These are phyloP conservation scores for Rhyzopertha dominica DNA, from an alignment of 1,140 invertebrate species.

Conservation along the genomic window DNA sequence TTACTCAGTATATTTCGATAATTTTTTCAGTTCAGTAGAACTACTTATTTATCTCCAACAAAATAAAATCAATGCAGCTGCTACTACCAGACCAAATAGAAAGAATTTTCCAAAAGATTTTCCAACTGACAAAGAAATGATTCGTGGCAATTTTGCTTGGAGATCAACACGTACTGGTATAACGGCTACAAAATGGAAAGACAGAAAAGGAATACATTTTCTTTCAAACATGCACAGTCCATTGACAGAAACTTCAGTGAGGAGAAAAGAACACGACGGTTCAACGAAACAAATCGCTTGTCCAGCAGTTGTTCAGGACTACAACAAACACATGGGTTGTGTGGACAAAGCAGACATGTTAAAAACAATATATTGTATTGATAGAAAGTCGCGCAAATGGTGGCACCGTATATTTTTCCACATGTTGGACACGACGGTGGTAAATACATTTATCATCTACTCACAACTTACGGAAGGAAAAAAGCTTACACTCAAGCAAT, in stretches of 20 bases:
- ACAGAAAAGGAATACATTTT: constrained; percentile 41
- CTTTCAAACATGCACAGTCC: constrained; percentile 42
- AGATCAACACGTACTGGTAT: constrained; percentile 33
- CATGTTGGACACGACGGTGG: constrained; percentile 31
- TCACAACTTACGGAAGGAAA: too few species aligned
- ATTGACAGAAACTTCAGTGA: constrained; percentile 28
- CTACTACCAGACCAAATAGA: constrained; percentile 39
- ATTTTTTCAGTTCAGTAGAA: constrained; percentile 19
- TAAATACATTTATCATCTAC: constrained; percentile 32
- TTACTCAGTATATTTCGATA: constrained; percentile 19
- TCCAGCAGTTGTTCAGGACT: constrained; percentile 29
- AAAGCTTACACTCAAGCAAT: too few species aligned
- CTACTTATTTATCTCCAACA: constrained; percentile 6
- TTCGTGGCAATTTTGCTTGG: constrained; percentile 37
- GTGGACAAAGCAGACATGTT: constrained; percentile 38
- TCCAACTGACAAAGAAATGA: constrained; percentile 36
- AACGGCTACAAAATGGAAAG: constrained; percentile 41
- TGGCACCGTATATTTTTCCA: constrained; percentile 25
- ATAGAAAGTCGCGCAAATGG: constrained; percentile 41
- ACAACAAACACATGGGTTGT: constrained; percentile 37
- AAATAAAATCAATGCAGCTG: constrained; percentile 29
- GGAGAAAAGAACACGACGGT: constrained; percentile 33
- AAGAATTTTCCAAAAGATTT: constrained; percentile 24
- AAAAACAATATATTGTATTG: constrained; percentile 34
- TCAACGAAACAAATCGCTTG: constrained; percentile 28